These are phyloP conservation scores for Bostrychus sinensis DNA, from an alignment of 2,113 vertebrate species.

Conservation along the genomic window DNA sequence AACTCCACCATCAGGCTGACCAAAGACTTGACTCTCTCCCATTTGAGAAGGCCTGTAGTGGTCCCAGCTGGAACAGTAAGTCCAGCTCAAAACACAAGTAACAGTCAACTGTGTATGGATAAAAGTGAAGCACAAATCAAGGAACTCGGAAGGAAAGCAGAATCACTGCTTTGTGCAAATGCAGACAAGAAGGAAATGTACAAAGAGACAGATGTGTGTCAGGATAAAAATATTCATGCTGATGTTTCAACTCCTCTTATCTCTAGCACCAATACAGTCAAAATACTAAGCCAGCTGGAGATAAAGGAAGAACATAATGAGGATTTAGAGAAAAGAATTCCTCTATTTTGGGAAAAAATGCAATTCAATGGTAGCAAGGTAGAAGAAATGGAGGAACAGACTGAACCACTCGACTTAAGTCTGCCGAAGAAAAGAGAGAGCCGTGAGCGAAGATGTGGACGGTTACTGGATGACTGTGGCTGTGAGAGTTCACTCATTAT, in stretches of 20 bases:
- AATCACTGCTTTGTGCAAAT: conserved; percentile 30
- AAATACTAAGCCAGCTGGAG: conserved; percentile 18
- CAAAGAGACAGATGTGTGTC: conserved; percentile 13
- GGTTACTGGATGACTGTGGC: conserved; percentile 55
- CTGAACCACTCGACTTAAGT: conserved; percentile 78
- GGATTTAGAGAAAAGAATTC: conserved; percentile 26
- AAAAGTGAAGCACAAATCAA: conserved; percentile 24
- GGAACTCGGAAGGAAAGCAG: conserved; percentile 13
- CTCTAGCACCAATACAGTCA: conserved; percentile 8
- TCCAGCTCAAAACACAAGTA: conserved; percentile 15
- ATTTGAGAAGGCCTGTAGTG: conserved; percentile 26
- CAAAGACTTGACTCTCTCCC: conserved; percentile 64
- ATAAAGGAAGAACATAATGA: conserved; percentile 48
- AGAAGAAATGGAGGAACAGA: conserved; percentile 54
- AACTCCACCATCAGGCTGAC: conserved; percentile 59
- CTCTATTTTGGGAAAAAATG: conserved; percentile 31
- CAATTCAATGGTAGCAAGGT: conserved; percentile 27
- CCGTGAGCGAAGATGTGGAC: conserved; percentile 44
- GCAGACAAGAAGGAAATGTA: background rate
- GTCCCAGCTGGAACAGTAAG: conserved; percentile 33
- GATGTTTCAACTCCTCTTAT: conserved; percentile 22
- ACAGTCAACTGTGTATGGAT: conserved; percentile 30
- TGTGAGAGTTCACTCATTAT: conserved; percentile 75
- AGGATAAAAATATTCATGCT: conserved; percentile 20
- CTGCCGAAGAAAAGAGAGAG: conserved; percentile 69